Conservation (phyloP, 2,113 vertebrate genomes). For the Toxostoma redivivum region DNA sequence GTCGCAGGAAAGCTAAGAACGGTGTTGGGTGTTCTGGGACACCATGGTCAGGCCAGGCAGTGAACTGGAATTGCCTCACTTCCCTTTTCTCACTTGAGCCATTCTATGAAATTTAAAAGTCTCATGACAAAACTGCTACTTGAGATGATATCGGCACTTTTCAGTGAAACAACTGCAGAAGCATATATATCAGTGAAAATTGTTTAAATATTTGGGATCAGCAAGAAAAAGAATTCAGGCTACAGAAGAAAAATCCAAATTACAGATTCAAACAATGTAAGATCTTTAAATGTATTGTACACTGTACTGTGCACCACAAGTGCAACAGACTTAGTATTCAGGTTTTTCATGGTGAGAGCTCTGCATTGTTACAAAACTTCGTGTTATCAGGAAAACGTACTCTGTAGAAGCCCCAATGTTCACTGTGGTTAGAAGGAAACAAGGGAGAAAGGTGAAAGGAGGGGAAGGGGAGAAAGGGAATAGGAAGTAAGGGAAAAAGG, state of each 20-base stretch:
- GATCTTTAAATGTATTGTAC: background rate
- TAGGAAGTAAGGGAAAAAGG: background rate
- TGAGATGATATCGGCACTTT: background rate
- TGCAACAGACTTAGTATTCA: background rate
- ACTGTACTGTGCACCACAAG: background rate
- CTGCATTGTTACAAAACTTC: background rate
- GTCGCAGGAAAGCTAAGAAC: conserved; percentile 92
- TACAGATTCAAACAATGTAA: background rate
- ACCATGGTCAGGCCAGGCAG: conserved; percentile 98
- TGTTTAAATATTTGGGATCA: background rate
- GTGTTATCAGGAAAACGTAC: background rate
- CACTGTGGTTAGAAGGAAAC: background rate
- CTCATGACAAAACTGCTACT: background rate
- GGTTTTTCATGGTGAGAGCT: background rate
- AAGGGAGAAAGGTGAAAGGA: background rate
- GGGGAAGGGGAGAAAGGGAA: background rate
- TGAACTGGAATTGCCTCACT: conserved; percentile 98
- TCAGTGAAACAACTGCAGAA: background rate
- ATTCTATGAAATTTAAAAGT: conserved; percentile 74
- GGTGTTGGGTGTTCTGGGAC: conserved; percentile 98
- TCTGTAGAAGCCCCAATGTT: background rate
- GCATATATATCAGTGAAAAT: background rate
- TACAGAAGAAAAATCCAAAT: background rate
- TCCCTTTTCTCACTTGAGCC: conserved; percentile 98
- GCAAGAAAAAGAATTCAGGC: background rate